Evolutionary conservation across 2,797 vertebrate species (phyloP), one percentile per base, ranked within the genome.

Genomic region (Scyliorhinus canicula): DNA sequence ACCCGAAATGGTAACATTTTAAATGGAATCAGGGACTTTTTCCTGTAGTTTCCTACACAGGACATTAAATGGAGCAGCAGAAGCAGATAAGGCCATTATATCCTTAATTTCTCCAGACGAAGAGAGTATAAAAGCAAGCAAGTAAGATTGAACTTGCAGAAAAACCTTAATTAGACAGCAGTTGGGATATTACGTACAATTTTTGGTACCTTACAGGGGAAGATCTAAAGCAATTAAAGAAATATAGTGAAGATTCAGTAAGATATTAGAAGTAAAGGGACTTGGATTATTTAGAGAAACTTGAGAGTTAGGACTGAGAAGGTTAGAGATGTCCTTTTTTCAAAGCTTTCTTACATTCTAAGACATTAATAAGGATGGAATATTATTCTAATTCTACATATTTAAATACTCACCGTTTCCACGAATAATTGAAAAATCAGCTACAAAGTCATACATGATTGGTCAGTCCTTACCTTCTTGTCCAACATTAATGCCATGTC

Each of bases 401-500:
- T 40, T 40, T 90, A 82, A 26, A 26, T 82, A 26, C 26, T 50
- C 6, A 28, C 19, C n/a, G 55, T 57, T 90, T 90, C 86, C 16
- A 57, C 57, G 55, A 90, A 60, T 35, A 63, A n/a, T 65, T 91
- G n/a, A 63, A 91, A 65, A 91, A 65, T 65, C 19, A 44, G 7
- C 35, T 65, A 24, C 52, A 19, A 57, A 57, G 11, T 55, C 52
- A 26, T 7, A 14, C n/a, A 44, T 44, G 21, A 65, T 91, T 65
- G 21, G 57, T 91, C 2, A 44, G 40, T 63, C 60, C 86, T 96
- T 96, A 99, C 99, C 99, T 99, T 98, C 96, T 98, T 99, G 97
- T 99, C 98, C 95, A 99, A 97, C 95, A 98, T 96, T 95, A 71
- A 69, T 12, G 74, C 47, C 47, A 98, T 97, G 95, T 99, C 98